Conservation (phyloP, 2,888 invertebrate species). For the Trypoxylon attenuatum region DNA sequence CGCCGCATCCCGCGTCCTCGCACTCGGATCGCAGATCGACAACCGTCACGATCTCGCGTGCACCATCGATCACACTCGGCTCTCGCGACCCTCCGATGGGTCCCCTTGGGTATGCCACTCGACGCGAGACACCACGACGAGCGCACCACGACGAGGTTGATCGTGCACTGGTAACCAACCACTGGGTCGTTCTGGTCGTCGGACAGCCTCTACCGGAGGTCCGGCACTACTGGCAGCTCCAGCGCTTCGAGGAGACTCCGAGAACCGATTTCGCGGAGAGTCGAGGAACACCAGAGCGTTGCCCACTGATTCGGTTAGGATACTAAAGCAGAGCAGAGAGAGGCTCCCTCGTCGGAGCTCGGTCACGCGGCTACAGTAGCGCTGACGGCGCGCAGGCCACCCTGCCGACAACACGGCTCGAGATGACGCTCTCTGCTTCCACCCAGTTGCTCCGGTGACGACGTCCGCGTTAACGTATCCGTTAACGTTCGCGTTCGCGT, state of each 20-base stretch:
- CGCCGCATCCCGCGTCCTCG: conserved; percentile 39
- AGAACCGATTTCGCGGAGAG: background rate
- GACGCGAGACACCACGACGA: background rate
- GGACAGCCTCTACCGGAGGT: too few species aligned
- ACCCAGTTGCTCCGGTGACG: background rate
- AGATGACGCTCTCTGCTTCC: background rate
- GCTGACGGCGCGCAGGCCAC: background rate
- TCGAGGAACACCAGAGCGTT: too few species aligned
- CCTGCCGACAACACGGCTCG: background rate
- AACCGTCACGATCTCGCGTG: conserved; percentile 51
- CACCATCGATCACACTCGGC: conserved; percentile 44
- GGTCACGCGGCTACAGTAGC: background rate
- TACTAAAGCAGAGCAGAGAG: background rate
- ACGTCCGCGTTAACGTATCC: background rate
- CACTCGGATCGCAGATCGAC: conserved; percentile 31
- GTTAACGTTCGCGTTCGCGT: background rate
- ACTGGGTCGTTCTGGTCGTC: too few species aligned
- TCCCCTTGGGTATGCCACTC: background rate
- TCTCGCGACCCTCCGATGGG: background rate
- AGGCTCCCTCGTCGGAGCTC: background rate
- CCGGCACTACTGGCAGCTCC: too few species aligned
- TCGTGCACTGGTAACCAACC: too few species aligned
- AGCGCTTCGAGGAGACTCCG: too few species aligned
- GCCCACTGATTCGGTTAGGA: too few species aligned
- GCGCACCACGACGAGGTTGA: background rate